phyloP scores from a whole-genome alignment of 1,140 invertebrate species.

The Lethocerus indicus region DNA sequence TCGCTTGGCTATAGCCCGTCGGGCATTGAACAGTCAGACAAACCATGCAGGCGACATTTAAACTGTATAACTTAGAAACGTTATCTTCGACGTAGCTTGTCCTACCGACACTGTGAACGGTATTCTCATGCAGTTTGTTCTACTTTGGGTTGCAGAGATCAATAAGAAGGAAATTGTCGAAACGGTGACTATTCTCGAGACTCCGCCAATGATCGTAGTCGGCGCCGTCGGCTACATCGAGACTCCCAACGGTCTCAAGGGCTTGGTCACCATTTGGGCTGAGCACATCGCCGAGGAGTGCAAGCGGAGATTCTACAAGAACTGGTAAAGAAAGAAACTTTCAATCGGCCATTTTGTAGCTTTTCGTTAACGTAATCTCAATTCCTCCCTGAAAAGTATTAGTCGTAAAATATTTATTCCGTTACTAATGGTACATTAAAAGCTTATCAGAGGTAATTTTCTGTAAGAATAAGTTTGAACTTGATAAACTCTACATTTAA shows the following conservation, averaged over 20 bases:
- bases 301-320: slow-evolving; percentile 97
- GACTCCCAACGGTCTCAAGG: slow-evolving; percentile 88
- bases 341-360: not conserved
- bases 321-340: slow-evolving; percentile 61
- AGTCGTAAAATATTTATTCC: no score
- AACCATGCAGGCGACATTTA: slow-evolving; percentile 48
- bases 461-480: no score
- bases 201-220: slow-evolving; percentile 95
- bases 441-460: no score
- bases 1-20: slow-evolving; percentile 44
- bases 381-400: no score
- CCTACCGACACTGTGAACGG: no score
- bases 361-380: not conserved
- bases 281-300: slow-evolving; percentile 98
- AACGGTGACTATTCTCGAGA: slow-evolving; percentile 94
- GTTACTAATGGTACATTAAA: no score
- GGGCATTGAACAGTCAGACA: slow-evolving; percentile 42
- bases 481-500: no score
- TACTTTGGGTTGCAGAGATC: slow-evolving; percentile 55
- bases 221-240: slow-evolving; percentile 98
- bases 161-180: slow-evolving; percentile 99
- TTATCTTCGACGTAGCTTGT: no score
- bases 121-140: not conserved
- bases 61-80: no score
- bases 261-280: slow-evolving; percentile 92